These are phyloP conservation scores for Pterobdella sp. DNA, from an alignment of 2,888 invertebrate species.

Conservation along the genomic window DNA sequence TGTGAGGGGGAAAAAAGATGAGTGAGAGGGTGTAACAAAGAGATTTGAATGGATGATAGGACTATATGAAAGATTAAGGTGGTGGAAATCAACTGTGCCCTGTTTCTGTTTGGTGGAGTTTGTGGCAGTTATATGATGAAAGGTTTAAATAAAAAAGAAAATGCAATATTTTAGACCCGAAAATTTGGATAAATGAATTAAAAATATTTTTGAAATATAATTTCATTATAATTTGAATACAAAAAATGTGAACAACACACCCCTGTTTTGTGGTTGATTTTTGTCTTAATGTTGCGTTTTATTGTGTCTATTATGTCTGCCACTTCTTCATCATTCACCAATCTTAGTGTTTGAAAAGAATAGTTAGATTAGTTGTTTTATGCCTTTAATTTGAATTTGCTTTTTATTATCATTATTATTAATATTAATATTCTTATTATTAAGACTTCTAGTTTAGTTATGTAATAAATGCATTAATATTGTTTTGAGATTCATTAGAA, in stretches of 20 bases:
- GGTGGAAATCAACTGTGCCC: slow-evolving; percentile 57
- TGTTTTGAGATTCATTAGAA: no score
- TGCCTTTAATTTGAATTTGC: no score
- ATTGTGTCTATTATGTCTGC: background rate
- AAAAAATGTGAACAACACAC: background rate
- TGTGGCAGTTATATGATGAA: background rate
- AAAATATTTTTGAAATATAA: background rate
- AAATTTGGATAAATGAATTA: background rate
- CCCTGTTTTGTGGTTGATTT: background rate
- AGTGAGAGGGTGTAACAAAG: slow-evolving; percentile 61
- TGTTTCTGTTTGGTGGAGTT: background rate
- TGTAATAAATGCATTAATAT: no score
- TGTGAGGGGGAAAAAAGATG: slow-evolving; percentile 57
- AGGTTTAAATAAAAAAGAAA: background rate
- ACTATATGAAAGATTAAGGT: slow-evolving; percentile 56
- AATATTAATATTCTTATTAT: no score
- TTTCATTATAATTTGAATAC: background rate
- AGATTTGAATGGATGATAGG: slow-evolving; percentile 56
- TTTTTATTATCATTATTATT: no score
- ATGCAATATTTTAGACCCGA: background rate
- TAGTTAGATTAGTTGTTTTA: no score
- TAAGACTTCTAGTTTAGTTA: no score
- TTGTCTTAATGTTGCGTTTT: background rate
- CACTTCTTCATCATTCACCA: slow-evolving; percentile 9
- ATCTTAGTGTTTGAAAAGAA: no score